Base-by-base conservation (phyloP, 2,888 invertebrate genomes). In the Helobdella robusta region DNA sequence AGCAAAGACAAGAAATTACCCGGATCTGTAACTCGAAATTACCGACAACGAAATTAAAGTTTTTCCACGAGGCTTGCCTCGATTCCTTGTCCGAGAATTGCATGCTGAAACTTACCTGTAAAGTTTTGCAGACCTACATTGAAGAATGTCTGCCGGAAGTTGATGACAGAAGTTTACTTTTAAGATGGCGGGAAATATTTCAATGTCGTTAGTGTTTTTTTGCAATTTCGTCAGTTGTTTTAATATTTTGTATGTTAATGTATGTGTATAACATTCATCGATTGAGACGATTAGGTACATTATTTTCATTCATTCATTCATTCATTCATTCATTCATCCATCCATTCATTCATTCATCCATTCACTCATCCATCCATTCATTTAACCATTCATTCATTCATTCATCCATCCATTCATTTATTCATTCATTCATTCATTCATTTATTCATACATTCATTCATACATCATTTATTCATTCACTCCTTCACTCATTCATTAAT, bases 131-230 rank as follows among this genome's bases (percentile, higher is more conserved):
- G 3, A 6, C 25, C n/a, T 54, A 54, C 23, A 32, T 54, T 28
- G 54, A 54, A 25, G 54, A 54, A 32, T 54, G 54, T n/a, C 4
- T 18, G 4, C 6, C 5, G 23, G 25, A 18, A 18, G 25, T 28
- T 4, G 54, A 30, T 5, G 30, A 28, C 5, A 32, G 32, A n/a
- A 54, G 30, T 4, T 18, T 25, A 6, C n/a, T 54, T 5, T 20
- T n/a, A 15, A 23, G 54, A 20, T 54, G 54, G 54, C 28, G n/a
- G 23, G 30, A 54, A 54, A 28, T 54, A 4, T 54, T 54, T 23
- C 30, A 54, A 18, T 54, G 54, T 25, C 54, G 54, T 54, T 4
- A 54, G 54, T 23, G 15, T 54, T 54, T 54, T 40, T 40, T 40
- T 40, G 15, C 11, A 15, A 15, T 40, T 40, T 15, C 44, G 11